Evolutionary conservation across 2,797 vertebrate genomes (phyloP).

Genomic region (Poeciliopsis turneri): DNA sequence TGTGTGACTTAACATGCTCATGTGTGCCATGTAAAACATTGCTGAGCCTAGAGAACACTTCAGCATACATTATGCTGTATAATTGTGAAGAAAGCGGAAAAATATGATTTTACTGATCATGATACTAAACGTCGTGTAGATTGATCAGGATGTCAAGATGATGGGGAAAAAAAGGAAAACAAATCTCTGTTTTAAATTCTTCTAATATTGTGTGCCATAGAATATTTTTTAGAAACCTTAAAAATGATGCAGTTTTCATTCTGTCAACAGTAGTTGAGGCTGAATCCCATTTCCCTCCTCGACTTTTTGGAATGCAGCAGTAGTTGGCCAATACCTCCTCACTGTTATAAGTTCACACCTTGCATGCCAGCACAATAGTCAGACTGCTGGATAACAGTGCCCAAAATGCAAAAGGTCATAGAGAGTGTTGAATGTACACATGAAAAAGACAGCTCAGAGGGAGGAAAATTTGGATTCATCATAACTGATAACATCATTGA

Average conservation of each 20-base stretch:
- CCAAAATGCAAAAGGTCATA: background rate
- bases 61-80: background rate
- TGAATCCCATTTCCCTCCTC: background rate
- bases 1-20: background rate
- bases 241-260: background rate
- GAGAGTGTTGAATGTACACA: background rate
- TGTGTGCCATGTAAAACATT: background rate
- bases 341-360: background rate
- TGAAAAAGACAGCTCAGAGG: background rate
- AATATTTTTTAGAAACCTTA: background rate
- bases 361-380: background rate
- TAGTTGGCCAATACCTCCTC: background rate
- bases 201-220: background rate
- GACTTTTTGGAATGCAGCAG: background rate
- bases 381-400: background rate
- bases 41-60: background rate
- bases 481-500: background rate
- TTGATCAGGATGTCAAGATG: background rate
- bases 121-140: background rate
- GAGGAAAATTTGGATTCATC: background rate
- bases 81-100: background rate
- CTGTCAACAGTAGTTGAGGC: background rate
- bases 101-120: background rate
- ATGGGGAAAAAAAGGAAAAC: background rate
- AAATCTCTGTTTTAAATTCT: background rate